Conservation (phyloP, 2,113 vertebrate genomes). For the Carettochelys insculpta region DNA sequence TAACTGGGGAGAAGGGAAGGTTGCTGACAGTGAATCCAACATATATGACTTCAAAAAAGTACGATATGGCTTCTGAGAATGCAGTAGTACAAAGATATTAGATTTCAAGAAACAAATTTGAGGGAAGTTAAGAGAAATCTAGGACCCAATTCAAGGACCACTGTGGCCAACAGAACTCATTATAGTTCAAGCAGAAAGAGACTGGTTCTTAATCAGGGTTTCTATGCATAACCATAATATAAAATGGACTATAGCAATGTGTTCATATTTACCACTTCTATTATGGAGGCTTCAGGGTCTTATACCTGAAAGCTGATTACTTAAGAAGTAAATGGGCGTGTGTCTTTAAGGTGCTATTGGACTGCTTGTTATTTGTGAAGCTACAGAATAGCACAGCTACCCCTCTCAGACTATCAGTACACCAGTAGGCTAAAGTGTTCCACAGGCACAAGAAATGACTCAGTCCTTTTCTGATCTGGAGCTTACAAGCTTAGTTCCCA, state of each 20-base stretch:
- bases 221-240: not conserved
- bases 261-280: not conserved
- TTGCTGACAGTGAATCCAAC: not conserved
- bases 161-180: not conserved
- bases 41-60: not conserved
- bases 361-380: too few relatives aligned
- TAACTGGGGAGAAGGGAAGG: not conserved
- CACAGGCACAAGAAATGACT: constrained; percentile 29
- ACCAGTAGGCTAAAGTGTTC: not conserved
- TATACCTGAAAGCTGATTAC: too few relatives aligned
- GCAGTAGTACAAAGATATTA: not conserved
- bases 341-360: too few relatives aligned
- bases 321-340: too few relatives aligned
- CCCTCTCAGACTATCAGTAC: too few relatives aligned
- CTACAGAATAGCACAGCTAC: too few relatives aligned
- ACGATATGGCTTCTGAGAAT: not conserved
- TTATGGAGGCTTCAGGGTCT: not conserved
- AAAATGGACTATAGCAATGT: not conserved
- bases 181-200: not conserved
- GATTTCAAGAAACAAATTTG: not conserved
- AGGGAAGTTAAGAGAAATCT: not conserved
- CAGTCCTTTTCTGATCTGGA: constrained; percentile 14
- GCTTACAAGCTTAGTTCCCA: constrained; percentile 5
- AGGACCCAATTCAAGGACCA: not conserved
- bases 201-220: not conserved